Evolutionary conservation across 2,113 vertebrate genomes (phyloP), one percentile per base, ranked within the genome.

Genomic region (Oryzias woworae): DNA sequence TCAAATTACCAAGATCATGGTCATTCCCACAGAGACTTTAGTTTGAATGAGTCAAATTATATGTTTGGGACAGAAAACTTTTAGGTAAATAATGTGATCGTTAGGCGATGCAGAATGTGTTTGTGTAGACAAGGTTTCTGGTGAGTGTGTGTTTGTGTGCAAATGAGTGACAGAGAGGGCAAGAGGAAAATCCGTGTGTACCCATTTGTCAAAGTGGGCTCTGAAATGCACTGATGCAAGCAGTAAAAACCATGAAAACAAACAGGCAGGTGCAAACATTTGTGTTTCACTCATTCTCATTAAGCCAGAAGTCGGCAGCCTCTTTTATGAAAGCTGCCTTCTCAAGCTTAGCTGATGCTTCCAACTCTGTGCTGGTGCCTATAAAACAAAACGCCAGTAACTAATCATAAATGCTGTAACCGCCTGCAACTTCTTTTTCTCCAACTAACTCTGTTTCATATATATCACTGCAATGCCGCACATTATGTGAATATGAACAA

Each of bases 211-310:
- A 45, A 57, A 52, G 43, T 49, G 24, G 22, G 14, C 52, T 2
- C 62, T 53, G 47, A 41, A 73, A 83, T 75, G 75, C 73, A 61
- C 56, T 63, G 75, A 62, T 62, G 49, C 60, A 52, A 62, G 49
- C 63, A 71, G 45, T n/a, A 50, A 72, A 73, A 43, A 58, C n/a
- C 8, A 3, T 24, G 68, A 43, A 69, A 50, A 56, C 20, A 47
- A 54, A 66, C 58, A 28, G 73, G 52, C 77, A 74, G 66, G 56
- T 64, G 71, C 55, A 63, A 55, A 73, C 20, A 18, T 43, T 66
- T 42, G 63, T 44, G 73, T 63, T 83, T 78, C 69, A 75, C 81
- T 84, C 50, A 83, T 87, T 83, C 75, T 84, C 79, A 85, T 88
- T 82, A 85, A 66, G 74, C 26, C 15, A 58, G 63, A 70, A 55